These are phyloP conservation scores for Phaethon lepturus DNA, from an alignment of 2,113 vertebrate species.

Conservation along the genomic window DNA sequence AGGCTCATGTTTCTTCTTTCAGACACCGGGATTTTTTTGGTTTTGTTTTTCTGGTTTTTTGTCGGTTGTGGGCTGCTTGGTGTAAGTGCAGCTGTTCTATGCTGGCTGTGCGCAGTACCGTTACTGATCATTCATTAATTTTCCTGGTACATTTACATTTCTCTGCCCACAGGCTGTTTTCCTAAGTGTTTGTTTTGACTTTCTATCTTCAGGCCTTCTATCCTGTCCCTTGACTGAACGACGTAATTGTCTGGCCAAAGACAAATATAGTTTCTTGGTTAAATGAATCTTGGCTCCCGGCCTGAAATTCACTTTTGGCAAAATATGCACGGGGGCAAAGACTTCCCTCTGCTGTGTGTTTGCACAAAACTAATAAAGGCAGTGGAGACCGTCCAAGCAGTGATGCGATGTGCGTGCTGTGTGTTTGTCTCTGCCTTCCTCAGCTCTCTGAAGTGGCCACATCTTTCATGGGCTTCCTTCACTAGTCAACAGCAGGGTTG, in stretches of 20 bases:
- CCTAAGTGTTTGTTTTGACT: conserved; percentile 37
- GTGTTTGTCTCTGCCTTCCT: not conserved
- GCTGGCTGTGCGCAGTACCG: not conserved
- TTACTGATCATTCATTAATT: not conserved
- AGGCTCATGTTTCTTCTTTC: not conserved
- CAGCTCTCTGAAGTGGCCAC: not conserved
- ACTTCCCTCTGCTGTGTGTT: not conserved
- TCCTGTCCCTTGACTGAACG: conserved; percentile 39
- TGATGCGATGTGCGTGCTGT: not conserved
- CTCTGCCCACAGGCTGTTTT: conserved; percentile 48
- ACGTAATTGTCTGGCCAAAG: conserved; percentile 33
- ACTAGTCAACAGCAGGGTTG: not conserved
- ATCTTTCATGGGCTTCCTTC: not conserved
- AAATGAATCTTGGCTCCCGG: conserved; percentile 39
- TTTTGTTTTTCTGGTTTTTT: not conserved
- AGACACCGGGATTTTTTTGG: not conserved
- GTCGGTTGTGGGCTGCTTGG: not conserved
- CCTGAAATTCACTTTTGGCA: conserved; percentile 44
- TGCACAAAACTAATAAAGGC: not conserved
- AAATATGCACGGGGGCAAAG: not conserved
- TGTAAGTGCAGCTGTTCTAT: not conserved
- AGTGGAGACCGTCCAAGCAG: conserved; percentile 1
- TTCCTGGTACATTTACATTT: not conserved
- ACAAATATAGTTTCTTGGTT: conserved; percentile 53
- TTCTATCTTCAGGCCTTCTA: conserved; percentile 31